These are phyloP conservation scores for Microplitis mediator DNA, from an alignment of 1,140 invertebrate genomes.

Conservation along the genomic window DNA sequence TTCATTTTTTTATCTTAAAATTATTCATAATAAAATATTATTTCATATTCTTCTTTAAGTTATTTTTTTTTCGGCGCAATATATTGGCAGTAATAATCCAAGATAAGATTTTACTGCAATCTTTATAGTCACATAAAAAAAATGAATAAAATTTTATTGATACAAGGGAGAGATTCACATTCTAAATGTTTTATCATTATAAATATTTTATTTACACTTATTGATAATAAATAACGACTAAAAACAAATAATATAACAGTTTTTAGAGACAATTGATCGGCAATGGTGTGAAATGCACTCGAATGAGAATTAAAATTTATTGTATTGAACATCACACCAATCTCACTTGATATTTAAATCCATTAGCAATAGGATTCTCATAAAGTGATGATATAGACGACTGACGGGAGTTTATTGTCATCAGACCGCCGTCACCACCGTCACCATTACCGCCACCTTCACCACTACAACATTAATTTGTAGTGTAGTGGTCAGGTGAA, in stretches of 20 bases:
- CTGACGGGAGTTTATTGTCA: background rate
- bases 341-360: background rate
- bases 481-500: slow-evolving; percentile 9
- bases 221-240: no score
- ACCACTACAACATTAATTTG: background rate
- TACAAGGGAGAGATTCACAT: background rate
- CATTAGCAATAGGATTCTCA: background rate
- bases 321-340: no score
- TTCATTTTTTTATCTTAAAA: no score
- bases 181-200: background rate
- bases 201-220: background rate
- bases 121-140: background rate
- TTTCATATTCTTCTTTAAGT: background rate
- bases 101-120: background rate
- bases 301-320: no score
- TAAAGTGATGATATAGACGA: background rate
- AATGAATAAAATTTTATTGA: background rate
- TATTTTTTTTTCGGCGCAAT: background rate
- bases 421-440: background rate
- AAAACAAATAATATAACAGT: no score
- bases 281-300: no score
- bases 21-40: background rate
- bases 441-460: background rate
- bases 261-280: no score
- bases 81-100: background rate